These are phyloP conservation scores for Phainopepla nitens DNA, from an alignment of 2,113 vertebrate species.

Conservation along the genomic window DNA sequence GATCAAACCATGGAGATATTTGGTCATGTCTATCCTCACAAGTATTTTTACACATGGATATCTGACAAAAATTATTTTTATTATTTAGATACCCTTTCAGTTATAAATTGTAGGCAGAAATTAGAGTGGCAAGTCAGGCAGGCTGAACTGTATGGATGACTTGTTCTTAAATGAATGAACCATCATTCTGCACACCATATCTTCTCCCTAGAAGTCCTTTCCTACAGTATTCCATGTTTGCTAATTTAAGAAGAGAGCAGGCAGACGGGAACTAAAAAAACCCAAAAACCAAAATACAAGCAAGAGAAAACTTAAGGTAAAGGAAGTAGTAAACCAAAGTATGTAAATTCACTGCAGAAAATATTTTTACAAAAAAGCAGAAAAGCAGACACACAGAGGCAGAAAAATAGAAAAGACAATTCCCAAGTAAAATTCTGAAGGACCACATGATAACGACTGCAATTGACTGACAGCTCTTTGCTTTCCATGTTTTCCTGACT, in stretches of 20 bases:
- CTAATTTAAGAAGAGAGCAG: neutral
- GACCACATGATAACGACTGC: neutral
- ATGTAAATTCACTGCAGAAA: neutral
- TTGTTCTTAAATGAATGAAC: neutral
- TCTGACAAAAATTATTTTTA: neutral
- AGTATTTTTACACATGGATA: neutral
- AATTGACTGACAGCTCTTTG: neutral
- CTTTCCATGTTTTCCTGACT: neutral
- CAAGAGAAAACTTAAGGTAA: neutral
- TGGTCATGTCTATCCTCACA: neutral
- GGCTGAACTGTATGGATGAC: neutral
- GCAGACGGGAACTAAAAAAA: neutral
- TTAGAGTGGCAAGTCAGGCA: neutral
- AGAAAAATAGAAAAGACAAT: neutral
- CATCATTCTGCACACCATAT: neutral
- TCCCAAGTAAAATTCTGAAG: neutral
- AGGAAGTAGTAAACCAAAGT: neutral
- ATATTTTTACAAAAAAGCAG: neutral
- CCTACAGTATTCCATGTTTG: neutral
- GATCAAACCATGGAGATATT: neutral
- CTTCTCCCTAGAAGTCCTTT: neutral
- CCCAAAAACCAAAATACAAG: neutral
- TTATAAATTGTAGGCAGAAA: neutral
- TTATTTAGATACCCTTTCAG: neutral
- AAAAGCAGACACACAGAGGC: neutral